These are phyloP conservation scores for Erynnis tages DNA, from an alignment of 2,888 invertebrate species.

Conservation along the genomic window DNA sequence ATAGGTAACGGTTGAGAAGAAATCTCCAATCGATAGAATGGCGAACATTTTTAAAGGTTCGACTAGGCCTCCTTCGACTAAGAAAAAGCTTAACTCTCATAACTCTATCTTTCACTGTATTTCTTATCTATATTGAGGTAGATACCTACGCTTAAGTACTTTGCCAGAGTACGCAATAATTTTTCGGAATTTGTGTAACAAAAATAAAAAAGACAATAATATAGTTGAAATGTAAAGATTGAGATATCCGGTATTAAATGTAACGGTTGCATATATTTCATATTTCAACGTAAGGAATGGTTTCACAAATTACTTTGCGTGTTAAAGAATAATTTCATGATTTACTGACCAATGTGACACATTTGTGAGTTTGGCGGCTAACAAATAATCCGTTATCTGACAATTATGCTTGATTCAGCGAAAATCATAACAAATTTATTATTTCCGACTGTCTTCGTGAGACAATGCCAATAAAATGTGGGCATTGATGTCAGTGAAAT, in stretches of 20 bases:
- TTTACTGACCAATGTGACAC: constrained; percentile 51
- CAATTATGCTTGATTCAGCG: constrained; percentile 60
- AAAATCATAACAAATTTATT: constrained; percentile 60
- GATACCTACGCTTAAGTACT: too few species aligned
- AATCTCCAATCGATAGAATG: too few species aligned
- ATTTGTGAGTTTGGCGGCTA: constrained; percentile 49
- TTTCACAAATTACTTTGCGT: constrained; percentile 25
- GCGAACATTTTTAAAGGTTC: too few species aligned
- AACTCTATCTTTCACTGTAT: too few species aligned
- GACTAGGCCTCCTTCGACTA: too few species aligned
- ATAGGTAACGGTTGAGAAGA: too few species aligned
- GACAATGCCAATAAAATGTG: constrained; percentile 18
- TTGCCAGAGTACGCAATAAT: too few species aligned
- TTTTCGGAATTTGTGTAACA: neutral
- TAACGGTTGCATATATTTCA: constrained; percentile 13
- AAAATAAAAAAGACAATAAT: neutral
- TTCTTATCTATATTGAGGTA: too few species aligned
- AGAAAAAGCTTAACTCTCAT: too few species aligned
- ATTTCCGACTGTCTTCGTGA: constrained; percentile 50
- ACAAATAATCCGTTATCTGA: constrained; percentile 67
- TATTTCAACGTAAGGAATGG: constrained; percentile 8
- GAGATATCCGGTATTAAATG: constrained; percentile 23
- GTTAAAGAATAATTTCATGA: constrained; percentile 37
- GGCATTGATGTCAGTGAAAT: too few species aligned
- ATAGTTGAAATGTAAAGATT: constrained; percentile 11